Evolutionary conservation across 2,797 vertebrate species (phyloP).

Genomic region (Allobates femoralis): DNA sequence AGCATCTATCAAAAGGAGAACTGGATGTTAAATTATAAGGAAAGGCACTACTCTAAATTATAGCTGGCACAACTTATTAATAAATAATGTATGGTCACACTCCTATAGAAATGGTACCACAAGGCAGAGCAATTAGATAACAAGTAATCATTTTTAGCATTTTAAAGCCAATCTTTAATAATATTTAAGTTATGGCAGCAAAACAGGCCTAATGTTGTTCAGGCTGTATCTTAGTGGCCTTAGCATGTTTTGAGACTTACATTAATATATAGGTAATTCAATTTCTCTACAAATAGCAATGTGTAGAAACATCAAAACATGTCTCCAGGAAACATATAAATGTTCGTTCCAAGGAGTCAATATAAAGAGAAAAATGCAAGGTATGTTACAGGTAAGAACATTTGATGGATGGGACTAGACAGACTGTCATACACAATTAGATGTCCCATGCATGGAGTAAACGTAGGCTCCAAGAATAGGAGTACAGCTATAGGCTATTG

Average conservation of each 20-base stretch:
- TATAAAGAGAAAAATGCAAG: background rate
- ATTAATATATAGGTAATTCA: background rate
- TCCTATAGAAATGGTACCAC: background rate
- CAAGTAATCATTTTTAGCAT: background rate
- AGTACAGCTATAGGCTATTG: background rate
- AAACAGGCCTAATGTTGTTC: background rate
- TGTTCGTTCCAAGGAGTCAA: background rate
- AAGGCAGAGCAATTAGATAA: background rate
- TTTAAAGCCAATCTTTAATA: background rate
- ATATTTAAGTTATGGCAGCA: background rate
- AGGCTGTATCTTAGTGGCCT: background rate
- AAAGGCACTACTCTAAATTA: background rate
- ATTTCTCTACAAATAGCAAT: background rate
- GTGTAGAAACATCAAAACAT: background rate
- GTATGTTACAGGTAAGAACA: slow-evolving; percentile 27
- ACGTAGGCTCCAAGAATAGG: background rate
- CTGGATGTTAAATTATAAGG: background rate
- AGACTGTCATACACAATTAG: slow-evolving; percentile 43
- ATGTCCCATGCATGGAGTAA: background rate
- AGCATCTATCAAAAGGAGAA: background rate
- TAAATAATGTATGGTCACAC: background rate
- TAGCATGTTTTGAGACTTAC: background rate
- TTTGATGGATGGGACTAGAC: slow-evolving; percentile 34
- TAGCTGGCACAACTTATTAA: background rate
- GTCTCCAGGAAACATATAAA: background rate